Evolutionary conservation across 1,140 invertebrate genomes (phyloP).

Genomic region (Anadara kagoshimensis): DNA sequence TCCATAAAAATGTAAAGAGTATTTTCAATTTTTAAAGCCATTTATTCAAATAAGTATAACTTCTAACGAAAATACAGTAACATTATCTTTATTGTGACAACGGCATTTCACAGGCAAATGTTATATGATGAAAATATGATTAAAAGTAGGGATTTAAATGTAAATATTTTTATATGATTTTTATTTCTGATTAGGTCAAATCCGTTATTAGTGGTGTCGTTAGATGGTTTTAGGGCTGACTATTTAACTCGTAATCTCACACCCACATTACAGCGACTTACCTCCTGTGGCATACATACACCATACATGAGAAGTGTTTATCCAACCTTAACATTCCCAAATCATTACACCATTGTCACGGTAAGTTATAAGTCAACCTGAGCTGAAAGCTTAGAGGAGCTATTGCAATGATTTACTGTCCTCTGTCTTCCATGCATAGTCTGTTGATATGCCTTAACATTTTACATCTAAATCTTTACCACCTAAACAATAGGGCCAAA

Average conservation of each 20-base stretch:
- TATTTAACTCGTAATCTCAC: conserved; percentile 78
- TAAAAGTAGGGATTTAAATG: conserved; percentile 27
- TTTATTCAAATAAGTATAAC: too few species aligned
- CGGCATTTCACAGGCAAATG: too few species aligned
- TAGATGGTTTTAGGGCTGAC: conserved; percentile 83
- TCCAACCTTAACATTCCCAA: conserved; percentile 86
- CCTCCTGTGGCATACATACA: conserved; percentile 76
- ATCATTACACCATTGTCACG: conserved; percentile 86
- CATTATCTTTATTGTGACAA: too few species aligned
- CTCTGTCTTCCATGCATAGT: background rate
- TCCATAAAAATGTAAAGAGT: too few species aligned
- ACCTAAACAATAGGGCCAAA: background rate
- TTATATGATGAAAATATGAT: background rate
- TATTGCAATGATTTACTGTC: background rate
- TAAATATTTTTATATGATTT: background rate
- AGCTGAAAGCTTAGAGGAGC: too few species aligned
- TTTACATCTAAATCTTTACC: too few species aligned
- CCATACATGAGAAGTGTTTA: conserved; percentile 81
- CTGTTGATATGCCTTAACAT: background rate
- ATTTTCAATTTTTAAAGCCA: too few species aligned
- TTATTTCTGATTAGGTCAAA: conserved; percentile 1
- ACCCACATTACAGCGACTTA: conserved; percentile 76
- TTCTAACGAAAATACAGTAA: too few species aligned
- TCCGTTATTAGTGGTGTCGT: conserved; percentile 77
- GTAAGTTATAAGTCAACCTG: conserved; percentile 47